Evolutionary conservation across 2,113 vertebrate genomes (phyloP), one percentile per base, ranked within the genome.

Genomic region (Urocynchramus pylzowi): DNA sequence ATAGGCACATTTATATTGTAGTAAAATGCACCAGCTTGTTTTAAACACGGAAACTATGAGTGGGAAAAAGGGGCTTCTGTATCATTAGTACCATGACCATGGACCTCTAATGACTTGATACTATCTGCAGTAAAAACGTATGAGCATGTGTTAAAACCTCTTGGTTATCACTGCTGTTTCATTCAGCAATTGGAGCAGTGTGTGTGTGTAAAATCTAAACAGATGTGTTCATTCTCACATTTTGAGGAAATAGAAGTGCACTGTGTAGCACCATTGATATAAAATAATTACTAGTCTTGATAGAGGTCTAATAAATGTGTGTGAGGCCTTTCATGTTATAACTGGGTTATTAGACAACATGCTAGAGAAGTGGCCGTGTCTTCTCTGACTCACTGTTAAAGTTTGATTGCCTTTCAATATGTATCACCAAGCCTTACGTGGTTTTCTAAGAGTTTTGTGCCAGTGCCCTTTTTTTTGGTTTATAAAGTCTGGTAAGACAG

Each of bases 71-170:
- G 5, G 8, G 7, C 9, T 53, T 84, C 17, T 61, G 2, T 81
- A 13, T 73, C 26, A 22, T 61, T 76, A 56, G 13, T 10, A 60
- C 22, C 0, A 0, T 69, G 60, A 42, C 28, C 9, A 3, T 1
- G 1, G 28, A 53, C 41, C 50, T 86, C 26, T 73, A 56, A 56
- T 2, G 3, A 15, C 49, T 64, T 68, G 33, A 19, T 33, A 28
- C 33, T 27, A 9, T 33, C 33, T 60, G 12, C 27, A 69, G 39
- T 33, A 45, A 87, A 78, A 69, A 61, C 37, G 18, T 44, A 15
- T 45, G 16, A 9, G 22, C 54, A 50, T 8, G 4, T 3, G 2
- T 61, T 91, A 57, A 77, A 80, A 88, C n/a, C 15, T 77, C 24
- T 73, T 20, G 33, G 15, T 69, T 60, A 60, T 28, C 63, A 16